A percentile compares a stretch with the other conserved stretches of the same genome.
Evolutionary conservation across 1,140 invertebrate species (phyloP).

Genomic region (Penaeus vannamei): DNA sequence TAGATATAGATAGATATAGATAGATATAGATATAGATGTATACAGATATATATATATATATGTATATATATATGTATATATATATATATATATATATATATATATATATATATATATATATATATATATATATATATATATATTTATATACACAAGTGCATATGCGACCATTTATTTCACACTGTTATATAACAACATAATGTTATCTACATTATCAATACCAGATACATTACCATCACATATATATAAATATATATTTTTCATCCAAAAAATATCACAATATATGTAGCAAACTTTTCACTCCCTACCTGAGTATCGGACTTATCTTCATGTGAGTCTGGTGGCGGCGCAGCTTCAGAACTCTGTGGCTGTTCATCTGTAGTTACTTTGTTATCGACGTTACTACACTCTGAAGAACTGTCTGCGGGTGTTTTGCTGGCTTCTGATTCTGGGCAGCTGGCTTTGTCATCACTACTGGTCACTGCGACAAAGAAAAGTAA

Average conservation of each 20-base stretch:
- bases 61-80: no score
- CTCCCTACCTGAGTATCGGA: conserved; percentile 35
- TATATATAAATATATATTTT: no score
- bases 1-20: no score
- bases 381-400: background rate
- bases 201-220: no score
- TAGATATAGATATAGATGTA: background rate
- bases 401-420: conserved; percentile 20
- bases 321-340: conserved; percentile 45
- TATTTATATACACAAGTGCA: no score
- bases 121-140: no score
- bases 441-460: conserved; percentile 33
- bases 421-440: conserved; percentile 36
- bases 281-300: background rate
- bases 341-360: background rate
- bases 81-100: no score
- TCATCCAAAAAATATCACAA: background rate
- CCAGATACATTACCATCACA: no score
- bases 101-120: no score
- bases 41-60: background rate
- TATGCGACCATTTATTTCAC: no score
- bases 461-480: conserved; percentile 47
- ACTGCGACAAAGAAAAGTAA: conserved; percentile 14
- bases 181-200: no score
- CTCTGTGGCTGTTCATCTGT: background rate